Base-by-base conservation (phyloP, 2,113 vertebrate species). In the Solenodon paradoxus region DNA sequence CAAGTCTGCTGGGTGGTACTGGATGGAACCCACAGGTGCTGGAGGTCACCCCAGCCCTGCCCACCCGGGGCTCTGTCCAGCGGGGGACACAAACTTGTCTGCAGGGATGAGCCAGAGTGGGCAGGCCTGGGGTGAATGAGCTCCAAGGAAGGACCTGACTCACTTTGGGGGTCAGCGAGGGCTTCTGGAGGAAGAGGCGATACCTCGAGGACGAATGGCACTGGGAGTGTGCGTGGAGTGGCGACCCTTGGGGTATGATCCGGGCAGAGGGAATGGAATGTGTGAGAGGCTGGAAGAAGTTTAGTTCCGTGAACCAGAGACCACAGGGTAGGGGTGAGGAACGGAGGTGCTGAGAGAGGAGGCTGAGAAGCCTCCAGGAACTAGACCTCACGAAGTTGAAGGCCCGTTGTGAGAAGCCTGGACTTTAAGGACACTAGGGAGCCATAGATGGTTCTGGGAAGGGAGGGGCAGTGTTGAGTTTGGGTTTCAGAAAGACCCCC, bases 121-220 rank as follows among this genome's bases (percentile, higher is more conserved):
- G n/a, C 17, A 19, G n/a, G 74, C 30, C 3, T 80, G 40, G 55
- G 13, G 32, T n/a, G 11, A 12, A 26, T 15, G 17, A n/a, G n/a
- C n/a, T n/a, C n/a, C n/a, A n/a, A 22, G 40, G 42, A 28, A 26
- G 49, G 26, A 64, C 49, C 38, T 51, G 49, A 35, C n/a, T 15
- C 19, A 71, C 42, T 42, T 15, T 69, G 40, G 16, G 7, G 9
- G 32, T 78, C 15, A 45, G 24, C 55, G 89, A 79, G 64, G 79
- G 74, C 55, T 92, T 94, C 92, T 59, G 79, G 72, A 53, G 84
- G 79, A 92, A 57, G 84, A 12, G 2, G 16, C 19, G 81, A 84
- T 72, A n/a, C 22, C 22, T 66, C 53, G 71, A 74, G 42, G n/a
- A 57, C 55, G 47, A 72, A 42, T 9, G 35, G 49, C n/a, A n/a